Evolutionary conservation across 1,140 invertebrate species (phyloP).

Genomic region (Atta colombica): DNA sequence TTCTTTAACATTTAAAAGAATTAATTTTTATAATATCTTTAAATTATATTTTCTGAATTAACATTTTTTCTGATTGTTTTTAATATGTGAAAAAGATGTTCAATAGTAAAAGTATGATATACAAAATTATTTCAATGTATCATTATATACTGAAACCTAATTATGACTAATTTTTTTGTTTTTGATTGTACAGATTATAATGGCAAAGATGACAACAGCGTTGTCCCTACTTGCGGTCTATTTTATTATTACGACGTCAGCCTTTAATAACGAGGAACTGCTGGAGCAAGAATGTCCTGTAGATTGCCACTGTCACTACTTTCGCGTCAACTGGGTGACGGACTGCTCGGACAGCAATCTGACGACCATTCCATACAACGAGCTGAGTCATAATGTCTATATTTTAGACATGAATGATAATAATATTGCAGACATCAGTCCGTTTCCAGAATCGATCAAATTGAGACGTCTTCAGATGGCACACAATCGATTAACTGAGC

Average conservation of each 20-base stretch:
- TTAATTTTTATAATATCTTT: background rate
- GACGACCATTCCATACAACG: slow-evolving; percentile 90
- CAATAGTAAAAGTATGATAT: background rate
- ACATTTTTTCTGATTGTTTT: background rate
- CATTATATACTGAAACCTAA: background rate
- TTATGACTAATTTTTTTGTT: slow-evolving; percentile 1
- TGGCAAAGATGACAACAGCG: slow-evolving; percentile 48
- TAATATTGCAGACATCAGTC: slow-evolving; percentile 87
- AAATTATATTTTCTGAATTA: too few relatives aligned
- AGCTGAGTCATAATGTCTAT: slow-evolving; percentile 90
- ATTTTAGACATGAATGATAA: slow-evolving; percentile 91
- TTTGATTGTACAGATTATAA: slow-evolving; percentile 44
- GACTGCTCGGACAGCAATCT: slow-evolving; percentile 92
- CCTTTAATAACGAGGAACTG: slow-evolving; percentile 88
- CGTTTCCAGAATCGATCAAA: slow-evolving; percentile 90
- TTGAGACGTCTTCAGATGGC: slow-evolving; percentile 90
- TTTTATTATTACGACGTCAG: slow-evolving; percentile 59
- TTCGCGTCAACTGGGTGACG: slow-evolving; percentile 92
- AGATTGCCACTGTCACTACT: slow-evolving; percentile 92
- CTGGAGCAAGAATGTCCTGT: slow-evolving; percentile 90
- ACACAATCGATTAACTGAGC: slow-evolving; percentile 88
- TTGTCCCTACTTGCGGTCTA: slow-evolving; percentile 69
- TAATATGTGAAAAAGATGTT: background rate
- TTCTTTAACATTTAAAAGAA: background rate
- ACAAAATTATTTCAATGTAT: background rate